These are phyloP conservation scores for Acrocephalus kingi DNA, from an alignment of 2,113 vertebrate species.

Conservation along the genomic window DNA sequence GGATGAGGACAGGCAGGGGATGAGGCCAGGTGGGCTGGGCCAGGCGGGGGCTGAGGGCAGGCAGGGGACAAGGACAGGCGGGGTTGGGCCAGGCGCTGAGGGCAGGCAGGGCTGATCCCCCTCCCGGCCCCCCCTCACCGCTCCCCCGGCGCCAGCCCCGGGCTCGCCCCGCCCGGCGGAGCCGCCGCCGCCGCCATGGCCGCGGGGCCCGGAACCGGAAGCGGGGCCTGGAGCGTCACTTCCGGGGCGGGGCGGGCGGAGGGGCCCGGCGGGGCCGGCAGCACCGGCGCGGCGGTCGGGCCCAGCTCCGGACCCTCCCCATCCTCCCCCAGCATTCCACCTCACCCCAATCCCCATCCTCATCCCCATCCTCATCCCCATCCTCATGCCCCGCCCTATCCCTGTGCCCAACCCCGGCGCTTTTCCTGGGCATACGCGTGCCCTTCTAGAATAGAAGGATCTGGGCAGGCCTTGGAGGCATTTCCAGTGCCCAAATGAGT, in stretches of 20 bases:
- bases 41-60: not conserved
- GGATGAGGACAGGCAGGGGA: no score
- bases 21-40: no score
- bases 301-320: not conserved
- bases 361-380: accelerated
- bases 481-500: no score
- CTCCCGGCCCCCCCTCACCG: not conserved
- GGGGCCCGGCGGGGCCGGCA: not conserved
- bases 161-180: not conserved
- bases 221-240: not conserved
- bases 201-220: not conserved
- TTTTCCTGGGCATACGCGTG: accelerated
- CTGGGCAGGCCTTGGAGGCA: accelerated
- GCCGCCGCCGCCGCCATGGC: not conserved
- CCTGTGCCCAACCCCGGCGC: accelerated
- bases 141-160: not conserved
- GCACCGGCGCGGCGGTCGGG: not conserved
- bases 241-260: not conserved
- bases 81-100: no score
- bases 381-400: accelerated
- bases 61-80: no score
- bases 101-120: no score
- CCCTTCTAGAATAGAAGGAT: not conserved
- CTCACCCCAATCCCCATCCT: accelerated
- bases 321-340: not conserved